A percentile compares a stretch with the other conserved stretches of the same genome.
Evolutionary conservation across 1,140 invertebrate genomes (phyloP).

Genomic region (Manduca sexta): DNA sequence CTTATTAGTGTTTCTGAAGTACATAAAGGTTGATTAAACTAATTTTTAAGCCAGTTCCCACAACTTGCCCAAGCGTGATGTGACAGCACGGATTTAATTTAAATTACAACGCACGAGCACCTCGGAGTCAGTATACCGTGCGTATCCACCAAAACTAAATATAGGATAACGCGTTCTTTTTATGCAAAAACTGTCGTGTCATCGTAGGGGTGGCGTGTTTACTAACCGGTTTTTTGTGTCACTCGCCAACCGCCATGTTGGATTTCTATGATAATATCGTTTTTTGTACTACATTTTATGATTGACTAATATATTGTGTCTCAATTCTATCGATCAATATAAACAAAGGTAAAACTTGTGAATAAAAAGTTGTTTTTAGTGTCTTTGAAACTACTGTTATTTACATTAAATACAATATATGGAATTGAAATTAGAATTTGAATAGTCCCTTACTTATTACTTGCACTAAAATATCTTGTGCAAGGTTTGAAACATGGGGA

Average conservation of each 20-base stretch:
- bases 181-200: slow-evolving; percentile 25
- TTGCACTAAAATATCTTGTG: too few species aligned
- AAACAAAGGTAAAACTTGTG: neutral
- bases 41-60: too few species aligned
- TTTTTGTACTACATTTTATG: too few species aligned
- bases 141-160: slow-evolving; percentile 14
- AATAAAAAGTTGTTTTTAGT: neutral
- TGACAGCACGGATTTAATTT: slow-evolving; percentile 30
- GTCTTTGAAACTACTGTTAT: neutral
- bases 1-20: slow-evolving; percentile 9
- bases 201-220: slow-evolving; percentile 26
- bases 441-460: too few species aligned
- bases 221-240: slow-evolving; percentile 17
- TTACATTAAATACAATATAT: neutral
- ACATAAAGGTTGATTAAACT: neutral
- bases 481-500: too few species aligned
- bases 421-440: too few species aligned
- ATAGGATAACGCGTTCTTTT: slow-evolving; percentile 31
- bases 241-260: neutral
- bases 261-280: neutral
- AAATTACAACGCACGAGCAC: slow-evolving; percentile 27
- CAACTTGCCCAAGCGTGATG: too few species aligned
- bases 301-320: too few species aligned
- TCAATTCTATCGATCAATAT: too few species aligned
- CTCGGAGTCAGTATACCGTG: slow-evolving; percentile 18